These are phyloP conservation scores for Leptinotarsa tumamoca DNA, from an alignment of 2,888 invertebrate genomes.

Conservation along the genomic window DNA sequence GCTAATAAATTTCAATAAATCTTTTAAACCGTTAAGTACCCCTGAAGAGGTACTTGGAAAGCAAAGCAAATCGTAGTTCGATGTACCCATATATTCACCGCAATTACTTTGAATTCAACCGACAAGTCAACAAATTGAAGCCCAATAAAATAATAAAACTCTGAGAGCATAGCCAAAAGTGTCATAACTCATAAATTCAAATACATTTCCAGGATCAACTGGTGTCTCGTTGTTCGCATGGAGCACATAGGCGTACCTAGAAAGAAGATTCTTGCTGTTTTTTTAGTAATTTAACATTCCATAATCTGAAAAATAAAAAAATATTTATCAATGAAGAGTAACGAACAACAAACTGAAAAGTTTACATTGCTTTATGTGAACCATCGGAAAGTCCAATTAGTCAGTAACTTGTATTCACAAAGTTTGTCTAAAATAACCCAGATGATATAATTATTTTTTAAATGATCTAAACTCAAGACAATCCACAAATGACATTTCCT, in stretches of 20 bases:
- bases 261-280: too few relatives aligned
- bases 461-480: too few relatives aligned
- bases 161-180: conserved; percentile 44
- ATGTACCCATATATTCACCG: conserved; percentile 28
- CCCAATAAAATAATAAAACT: conserved; percentile 51
- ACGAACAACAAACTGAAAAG: too few relatives aligned
- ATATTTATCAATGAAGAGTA: too few relatives aligned
- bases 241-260: conserved; percentile 11
- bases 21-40: not conserved
- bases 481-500: too few relatives aligned
- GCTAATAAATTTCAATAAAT: conserved; percentile 14
- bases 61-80: conserved; percentile 7
- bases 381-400: too few relatives aligned
- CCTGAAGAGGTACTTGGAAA: not conserved
- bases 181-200: conserved; percentile 56
- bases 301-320: too few relatives aligned
- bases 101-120: conserved; percentile 24
- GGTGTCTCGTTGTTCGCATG: conserved; percentile 11
- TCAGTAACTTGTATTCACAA: too few relatives aligned
- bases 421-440: too few relatives aligned
- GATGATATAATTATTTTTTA: too few relatives aligned
- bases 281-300: too few relatives aligned
- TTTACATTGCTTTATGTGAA: too few relatives aligned
- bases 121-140: conserved; percentile 30
- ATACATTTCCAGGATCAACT: conserved; percentile 34